Base-by-base conservation (phyloP, 2,113 vertebrate species). In the Sisor rabdophorus region DNA sequence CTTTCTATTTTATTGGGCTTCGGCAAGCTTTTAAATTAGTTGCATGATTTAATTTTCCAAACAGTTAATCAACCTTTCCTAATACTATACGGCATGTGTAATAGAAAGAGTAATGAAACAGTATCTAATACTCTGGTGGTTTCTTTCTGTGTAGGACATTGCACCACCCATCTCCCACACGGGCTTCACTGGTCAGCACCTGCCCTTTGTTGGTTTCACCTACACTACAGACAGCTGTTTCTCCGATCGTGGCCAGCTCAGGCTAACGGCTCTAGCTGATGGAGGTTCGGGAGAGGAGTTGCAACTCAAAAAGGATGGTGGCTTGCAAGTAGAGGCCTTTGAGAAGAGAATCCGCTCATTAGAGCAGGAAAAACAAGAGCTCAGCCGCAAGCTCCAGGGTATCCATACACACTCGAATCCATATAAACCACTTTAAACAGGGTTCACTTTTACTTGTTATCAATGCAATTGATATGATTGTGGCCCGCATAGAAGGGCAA, bases 151-250 rank as follows among this genome's bases (percentile, higher is more conserved):
- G 40, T 89, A 99, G 97, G 97, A 99, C 83, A 91, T 97, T 59
- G 80, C 91, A 22, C 95, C 96, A 26, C 95, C 94, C 0, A 88
- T 92, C 67, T 93, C 94, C 71, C 97, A 98, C 76, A 91, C 94
- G 0, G 96, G 95, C 73, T 99, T 99, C 84, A 96, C 94, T 15
- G 97, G 97, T 30, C 88, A 98, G 79, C 97, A 99, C 82, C 89
- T 99, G 69, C 97, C 97, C 0, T 99, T 99, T 0, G 94, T 98
- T 5, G 97, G 97, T 63, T 99, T 99, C 86, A 98, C 97, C 0
- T 99, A 94, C 86, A 98, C 97, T 71, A 98, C 95, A 0, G 93
- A 94, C 63, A 97, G 96, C 88, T 95, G 93, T 77, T 97, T 98
- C 73, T 96, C 95, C 0, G 96, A 98, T 85, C 84, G 90, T 28